phyloP scores from a whole-genome alignment of 2,113 vertebrate genomes.

The Salvelinus alpinus region DNA sequence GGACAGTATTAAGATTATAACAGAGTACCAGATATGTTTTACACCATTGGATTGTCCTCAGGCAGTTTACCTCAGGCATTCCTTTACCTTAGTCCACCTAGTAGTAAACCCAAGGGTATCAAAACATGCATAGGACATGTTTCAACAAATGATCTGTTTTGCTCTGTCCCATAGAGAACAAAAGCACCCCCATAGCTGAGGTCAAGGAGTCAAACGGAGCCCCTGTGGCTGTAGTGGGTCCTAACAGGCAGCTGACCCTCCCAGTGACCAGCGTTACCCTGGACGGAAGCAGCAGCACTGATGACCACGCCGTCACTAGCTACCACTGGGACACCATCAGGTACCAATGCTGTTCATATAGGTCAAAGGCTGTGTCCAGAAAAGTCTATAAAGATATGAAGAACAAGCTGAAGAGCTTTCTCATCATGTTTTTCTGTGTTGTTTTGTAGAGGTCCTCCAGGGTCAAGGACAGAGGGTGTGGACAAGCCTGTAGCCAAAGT shows the following conservation, averaged over 20 bases:
- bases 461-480: constrained; percentile 70
- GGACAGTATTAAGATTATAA: no score
- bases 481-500: constrained; percentile 77
- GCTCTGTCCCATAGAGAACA: constrained; percentile 48
- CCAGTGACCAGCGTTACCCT: constrained; percentile 75
- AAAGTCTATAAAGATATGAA: no score
- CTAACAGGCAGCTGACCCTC: constrained; percentile 78
- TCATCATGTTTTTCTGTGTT: neutral
- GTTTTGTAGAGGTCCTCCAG: constrained; percentile 77
- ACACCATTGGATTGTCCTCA: no score
- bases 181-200: constrained; percentile 75
- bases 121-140: no score
- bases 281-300: constrained; percentile 81
- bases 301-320: constrained; percentile 76
- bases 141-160: neutral
- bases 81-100: no score
- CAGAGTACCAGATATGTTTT: no score
- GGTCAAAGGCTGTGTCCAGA: neutral
- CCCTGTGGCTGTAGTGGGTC: constrained; percentile 80
- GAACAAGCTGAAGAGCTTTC: no score
- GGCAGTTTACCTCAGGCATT: no score
- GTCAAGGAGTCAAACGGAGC: constrained; percentile 66
- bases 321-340: constrained; percentile 81
- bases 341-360: constrained; percentile 57
- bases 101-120: no score